Base-by-base conservation (phyloP, 2,888 invertebrate genomes). In the Polydrusus tereticollis region DNA sequence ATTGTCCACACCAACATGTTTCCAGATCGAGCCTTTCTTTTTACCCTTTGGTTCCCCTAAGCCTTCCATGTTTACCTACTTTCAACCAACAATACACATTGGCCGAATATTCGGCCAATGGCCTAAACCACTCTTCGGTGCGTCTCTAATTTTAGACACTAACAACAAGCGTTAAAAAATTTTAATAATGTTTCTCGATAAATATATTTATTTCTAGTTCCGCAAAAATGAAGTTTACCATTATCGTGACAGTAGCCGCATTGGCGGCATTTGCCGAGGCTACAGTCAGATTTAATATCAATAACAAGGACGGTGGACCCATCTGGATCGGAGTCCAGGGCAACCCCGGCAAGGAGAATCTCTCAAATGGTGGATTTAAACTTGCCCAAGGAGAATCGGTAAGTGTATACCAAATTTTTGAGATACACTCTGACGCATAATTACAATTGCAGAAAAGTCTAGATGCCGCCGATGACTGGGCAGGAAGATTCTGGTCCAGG, bases 401-500 rank as follows among this genome's bases (percentile, higher is more conserved):
- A 78, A 67, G 75, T 66, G 12, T 18, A 18, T 55, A n/a, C n/a
- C n/a, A n/a, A n/a, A n/a, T n/a, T n/a, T n/a, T n/a, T n/a, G n/a
- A n/a, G n/a, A n/a, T n/a, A n/a, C n/a, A n/a, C n/a, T 1, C 16
- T 14, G 21, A 14, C 10, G 23, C 5, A 16, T 60, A 12, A 43
- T 21, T 41, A n/a, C 6, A 10, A 10, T 72, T 69, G 29, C 47
- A 79, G 78, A 75, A 38, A 36, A 72, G 75, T 5, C 55, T 83
- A 0, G 33, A 75, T 20, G 77, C 81, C 2, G 78, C 82, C 10
- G 80, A 81, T 26, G 77, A 82, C 29, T 86, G 86, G 86, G 83
- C 83, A 6, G 86, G 86, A 7, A 78, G 85, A 16, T 82, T 87
- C 75, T 87, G 87, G 87, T 85, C 83, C 3, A 80, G 86, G 70